phyloP scores from a whole-genome alignment of 2,113 vertebrate species.

The Aegithalos caudatus region DNA sequence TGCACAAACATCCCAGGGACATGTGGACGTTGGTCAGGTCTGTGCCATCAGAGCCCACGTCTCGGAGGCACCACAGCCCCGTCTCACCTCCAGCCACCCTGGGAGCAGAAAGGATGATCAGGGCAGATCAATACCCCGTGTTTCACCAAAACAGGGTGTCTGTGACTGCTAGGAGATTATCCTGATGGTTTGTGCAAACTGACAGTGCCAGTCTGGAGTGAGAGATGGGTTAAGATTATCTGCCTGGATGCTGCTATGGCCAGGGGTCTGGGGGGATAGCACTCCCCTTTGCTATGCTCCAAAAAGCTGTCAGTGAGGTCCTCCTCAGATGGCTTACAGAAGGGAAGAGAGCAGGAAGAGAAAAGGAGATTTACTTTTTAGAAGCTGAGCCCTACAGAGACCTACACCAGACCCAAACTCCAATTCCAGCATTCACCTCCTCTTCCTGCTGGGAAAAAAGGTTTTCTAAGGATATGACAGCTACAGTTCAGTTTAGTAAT shows the following conservation, averaged over 20 bases:
- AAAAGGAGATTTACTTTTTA: not conserved
- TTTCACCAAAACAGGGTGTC: not conserved
- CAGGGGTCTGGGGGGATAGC: fast-evolving
- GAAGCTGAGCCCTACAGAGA: not conserved
- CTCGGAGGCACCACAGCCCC: not conserved
- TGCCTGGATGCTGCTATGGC: not conserved
- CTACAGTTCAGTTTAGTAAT: not conserved
- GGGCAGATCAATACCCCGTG: fast-evolving
- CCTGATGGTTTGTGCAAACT: not conserved
- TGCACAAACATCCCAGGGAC: not conserved
- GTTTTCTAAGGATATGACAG: not conserved
- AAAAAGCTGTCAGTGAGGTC: not conserved
- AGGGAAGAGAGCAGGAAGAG: not conserved
- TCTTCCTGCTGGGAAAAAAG: not conserved
- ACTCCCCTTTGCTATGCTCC: not conserved
- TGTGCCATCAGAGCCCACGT: not conserved
- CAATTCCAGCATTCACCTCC: not conserved
- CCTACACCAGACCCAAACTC: not conserved
- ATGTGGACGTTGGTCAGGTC: not conserved
- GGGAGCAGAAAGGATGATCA: not conserved
- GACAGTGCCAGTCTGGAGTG: not conserved
- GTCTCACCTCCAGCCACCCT: not conserved
- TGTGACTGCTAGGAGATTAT: no score
- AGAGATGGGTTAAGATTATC: not conserved
- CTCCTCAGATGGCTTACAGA: not conserved